phyloP scores from a whole-genome alignment of 1,140 invertebrate species.

The Platyura marginata region DNA sequence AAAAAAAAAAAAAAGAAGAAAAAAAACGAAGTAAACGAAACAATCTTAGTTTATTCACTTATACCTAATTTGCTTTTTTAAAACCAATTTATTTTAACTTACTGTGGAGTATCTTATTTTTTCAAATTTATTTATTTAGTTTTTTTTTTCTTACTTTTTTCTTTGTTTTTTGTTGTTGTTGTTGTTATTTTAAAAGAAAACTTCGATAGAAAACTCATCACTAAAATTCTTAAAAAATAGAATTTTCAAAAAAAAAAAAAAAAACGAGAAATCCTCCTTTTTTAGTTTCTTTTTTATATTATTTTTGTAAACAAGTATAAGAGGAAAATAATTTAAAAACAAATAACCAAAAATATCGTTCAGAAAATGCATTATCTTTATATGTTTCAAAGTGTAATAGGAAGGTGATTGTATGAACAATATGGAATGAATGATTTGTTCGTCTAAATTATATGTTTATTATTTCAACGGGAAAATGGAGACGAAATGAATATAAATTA shows the following conservation, averaged over 20 bases:
- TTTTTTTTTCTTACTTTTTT: background rate
- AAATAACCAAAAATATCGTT: background rate
- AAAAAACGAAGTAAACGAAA: background rate
- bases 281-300: background rate
- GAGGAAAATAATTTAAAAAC: background rate
- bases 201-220: background rate
- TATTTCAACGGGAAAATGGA: background rate
- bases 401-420: conserved; percentile 11
- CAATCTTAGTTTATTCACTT: background rate
- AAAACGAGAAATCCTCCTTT: background rate
- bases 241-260: background rate
- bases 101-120: background rate
- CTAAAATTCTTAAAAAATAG: too few species aligned
- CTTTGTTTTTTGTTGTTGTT: background rate
- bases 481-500: background rate
- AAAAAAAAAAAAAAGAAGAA: background rate
- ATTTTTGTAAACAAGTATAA: background rate
- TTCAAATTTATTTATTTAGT: background rate
- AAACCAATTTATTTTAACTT: background rate
- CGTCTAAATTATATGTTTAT: background rate
- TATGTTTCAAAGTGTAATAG: conserved; percentile 9
- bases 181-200: background rate
- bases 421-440: background rate
- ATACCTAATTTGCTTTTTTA: background rate
- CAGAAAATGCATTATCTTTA: conserved; percentile 4